Percentiles rank a stretch among this genome's conserved stretches.
phyloP scores from a whole-genome alignment of 2,888 invertebrate species.

The Tetanocera ferruginea region DNA sequence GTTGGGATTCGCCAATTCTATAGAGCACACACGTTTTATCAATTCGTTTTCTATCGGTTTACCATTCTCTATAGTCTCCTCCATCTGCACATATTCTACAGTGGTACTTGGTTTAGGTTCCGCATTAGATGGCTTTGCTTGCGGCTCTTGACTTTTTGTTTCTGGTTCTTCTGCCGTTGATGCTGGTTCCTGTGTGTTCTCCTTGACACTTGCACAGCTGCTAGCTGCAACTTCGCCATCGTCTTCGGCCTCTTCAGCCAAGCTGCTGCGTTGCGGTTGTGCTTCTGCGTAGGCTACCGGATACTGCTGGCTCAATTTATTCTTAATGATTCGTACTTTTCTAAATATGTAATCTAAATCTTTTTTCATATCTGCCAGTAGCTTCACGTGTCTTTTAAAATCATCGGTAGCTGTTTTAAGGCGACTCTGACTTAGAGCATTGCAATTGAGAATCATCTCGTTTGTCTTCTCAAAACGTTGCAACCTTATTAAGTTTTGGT shows the following conservation, averaged over 20 bases:
- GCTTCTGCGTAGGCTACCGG: constrained; percentile 78
- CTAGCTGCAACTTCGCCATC: constrained; percentile 51
- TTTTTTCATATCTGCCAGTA: constrained; percentile 91
- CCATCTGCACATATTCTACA: constrained; percentile 70
- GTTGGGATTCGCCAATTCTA: constrained; percentile 76
- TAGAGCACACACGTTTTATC: constrained; percentile 72
- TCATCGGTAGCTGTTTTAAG: constrained; percentile 88
- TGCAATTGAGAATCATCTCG: constrained; percentile 98
- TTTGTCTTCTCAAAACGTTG: constrained; percentile 98
- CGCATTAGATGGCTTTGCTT: constrained; percentile 31
- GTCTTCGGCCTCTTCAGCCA: constrained; percentile 71
- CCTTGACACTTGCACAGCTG: constrained; percentile 56
- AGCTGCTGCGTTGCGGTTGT: constrained; percentile 68
- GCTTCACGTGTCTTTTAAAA: constrained; percentile 90
- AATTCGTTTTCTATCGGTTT: constrained; percentile 67
- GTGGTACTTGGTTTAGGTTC: constrained; percentile 59
- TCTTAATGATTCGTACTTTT: constrained; percentile 87
- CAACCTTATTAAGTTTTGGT: constrained; percentile 74
- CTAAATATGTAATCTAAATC: constrained; percentile 95
- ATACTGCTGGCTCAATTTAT: constrained; percentile 81
- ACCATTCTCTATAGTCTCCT: constrained; percentile 68
- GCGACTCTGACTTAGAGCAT: constrained; percentile 90
- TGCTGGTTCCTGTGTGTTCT: constrained; percentile 64
- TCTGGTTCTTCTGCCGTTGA: constrained; percentile 44
- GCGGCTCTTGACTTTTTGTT: neutral